These are phyloP conservation scores for Hirtodrosophila duncani DNA, from an alignment of 2,888 invertebrate species.

Conservation along the genomic window DNA sequence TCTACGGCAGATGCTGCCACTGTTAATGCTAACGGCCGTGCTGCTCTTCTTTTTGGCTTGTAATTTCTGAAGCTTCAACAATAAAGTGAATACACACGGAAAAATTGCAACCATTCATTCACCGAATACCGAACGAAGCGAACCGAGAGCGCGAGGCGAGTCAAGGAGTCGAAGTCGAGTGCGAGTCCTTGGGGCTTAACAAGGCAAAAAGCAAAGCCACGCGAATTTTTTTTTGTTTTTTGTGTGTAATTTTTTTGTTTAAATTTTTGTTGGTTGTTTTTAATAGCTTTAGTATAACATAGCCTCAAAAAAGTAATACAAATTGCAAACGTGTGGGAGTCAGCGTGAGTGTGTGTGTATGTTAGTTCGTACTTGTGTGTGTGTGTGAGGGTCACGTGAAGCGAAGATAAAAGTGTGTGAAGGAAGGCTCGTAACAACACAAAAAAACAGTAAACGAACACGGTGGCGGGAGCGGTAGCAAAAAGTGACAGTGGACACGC, in stretches of 20 bases:
- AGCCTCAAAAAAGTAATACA: no score
- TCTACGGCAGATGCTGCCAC: background rate
- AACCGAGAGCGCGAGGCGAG: conserved; percentile 12
- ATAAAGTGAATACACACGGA: conserved; percentile 74
- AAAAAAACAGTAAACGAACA: conserved; percentile 3
- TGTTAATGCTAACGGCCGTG: conserved; percentile 23
- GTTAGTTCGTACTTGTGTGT: conserved; percentile 15
- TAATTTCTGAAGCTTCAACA: conserved; percentile 11
- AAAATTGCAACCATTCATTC: conserved; percentile 74
- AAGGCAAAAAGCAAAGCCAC: no score
- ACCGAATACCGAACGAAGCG: conserved; percentile 52
- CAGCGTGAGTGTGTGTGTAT: conserved; percentile 20
- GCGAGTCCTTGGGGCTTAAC: no score
- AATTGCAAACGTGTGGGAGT: conserved; percentile 17
- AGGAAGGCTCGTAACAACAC: conserved; percentile 62
- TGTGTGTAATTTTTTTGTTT: conserved; percentile 1
- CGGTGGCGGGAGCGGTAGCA: conserved; percentile 1
- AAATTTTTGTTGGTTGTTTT: conserved; percentile 6
- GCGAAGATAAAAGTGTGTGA: no score
- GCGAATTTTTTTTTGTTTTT: conserved; percentile 11
- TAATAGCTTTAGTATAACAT: no score
- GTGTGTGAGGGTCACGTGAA: conserved; percentile 59
- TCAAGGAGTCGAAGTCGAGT: no score
- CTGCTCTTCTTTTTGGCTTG: no score
- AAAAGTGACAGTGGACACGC: conserved; percentile 5